These are phyloP conservation scores for Harpegnathos saltator DNA, from an alignment of 1,140 invertebrate species.

Conservation along the genomic window DNA sequence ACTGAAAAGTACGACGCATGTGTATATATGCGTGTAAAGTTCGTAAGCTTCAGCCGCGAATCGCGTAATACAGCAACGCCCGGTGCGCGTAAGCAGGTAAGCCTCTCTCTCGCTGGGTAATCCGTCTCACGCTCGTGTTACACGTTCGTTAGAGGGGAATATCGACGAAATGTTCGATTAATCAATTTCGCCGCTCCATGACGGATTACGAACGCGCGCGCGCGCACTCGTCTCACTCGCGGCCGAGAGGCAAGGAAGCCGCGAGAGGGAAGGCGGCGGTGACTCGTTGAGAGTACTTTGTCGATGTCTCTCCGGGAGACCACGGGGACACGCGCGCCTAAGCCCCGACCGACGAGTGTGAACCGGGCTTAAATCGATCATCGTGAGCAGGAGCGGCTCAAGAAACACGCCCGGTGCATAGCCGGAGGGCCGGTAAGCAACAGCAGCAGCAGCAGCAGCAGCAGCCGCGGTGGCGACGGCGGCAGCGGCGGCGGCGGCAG, in stretches of 20 bases:
- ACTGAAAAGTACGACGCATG: too few relatives aligned
- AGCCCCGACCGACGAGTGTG: constrained; percentile 49
- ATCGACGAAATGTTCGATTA: constrained; percentile 56
- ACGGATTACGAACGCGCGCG: constrained; percentile 58
- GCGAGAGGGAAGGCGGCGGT: constrained; percentile 32
- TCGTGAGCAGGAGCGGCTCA: constrained; percentile 63
- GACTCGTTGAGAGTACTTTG: constrained; percentile 54
- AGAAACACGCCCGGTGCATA: constrained; percentile 72
- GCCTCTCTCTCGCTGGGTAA: constrained; percentile 39
- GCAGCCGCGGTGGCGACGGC: too few relatives aligned
- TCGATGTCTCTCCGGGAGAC: constrained; percentile 34
- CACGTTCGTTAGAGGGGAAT: constrained; percentile 57
- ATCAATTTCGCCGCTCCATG: constrained; percentile 55
- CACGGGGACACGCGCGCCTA: constrained; percentile 37
- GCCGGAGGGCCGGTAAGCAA: constrained; percentile 63
- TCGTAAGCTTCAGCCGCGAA: constrained; percentile 16
- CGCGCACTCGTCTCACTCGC: not conserved
- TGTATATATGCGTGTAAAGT: not conserved
- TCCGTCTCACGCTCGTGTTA: constrained; percentile 56
- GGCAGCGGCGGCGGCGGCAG: not conserved
- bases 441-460: too few relatives aligned
- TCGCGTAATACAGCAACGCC: constrained; percentile 16
- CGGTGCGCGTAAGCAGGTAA: constrained; percentile 44
- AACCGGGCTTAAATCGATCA: constrained; percentile 74
- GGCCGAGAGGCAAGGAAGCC: not conserved